A percentile compares a stretch with the other conserved stretches of the same genome.
These are phyloP conservation scores for Lophochroa leadbeateri DNA, from an alignment of 2,113 vertebrate genomes.

Conservation along the genomic window DNA sequence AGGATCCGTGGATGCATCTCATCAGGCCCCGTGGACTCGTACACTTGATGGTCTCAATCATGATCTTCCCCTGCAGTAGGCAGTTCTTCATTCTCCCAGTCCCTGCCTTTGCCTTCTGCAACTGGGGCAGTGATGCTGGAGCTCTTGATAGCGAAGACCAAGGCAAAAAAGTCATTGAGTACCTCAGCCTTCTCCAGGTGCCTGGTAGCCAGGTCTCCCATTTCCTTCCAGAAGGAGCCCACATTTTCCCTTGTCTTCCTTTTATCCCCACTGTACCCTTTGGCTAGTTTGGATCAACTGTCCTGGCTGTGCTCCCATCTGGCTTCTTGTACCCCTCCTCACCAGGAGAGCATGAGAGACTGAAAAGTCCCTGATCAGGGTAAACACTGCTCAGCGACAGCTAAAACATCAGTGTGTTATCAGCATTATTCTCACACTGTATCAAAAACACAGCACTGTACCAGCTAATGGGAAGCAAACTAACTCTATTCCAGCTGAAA, in stretches of 20 bases:
- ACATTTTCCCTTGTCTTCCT: neutral
- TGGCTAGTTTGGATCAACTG: neutral
- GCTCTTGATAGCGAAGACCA: neutral
- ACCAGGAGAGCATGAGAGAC: neutral
- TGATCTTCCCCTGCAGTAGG: neutral
- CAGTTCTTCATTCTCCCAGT: neutral
- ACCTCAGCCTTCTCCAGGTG: neutral
- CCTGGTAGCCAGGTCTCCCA: neutral
- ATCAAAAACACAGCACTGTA: neutral
- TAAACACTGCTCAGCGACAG: neutral
- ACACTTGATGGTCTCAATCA: neutral
- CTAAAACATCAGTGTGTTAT: neutral
- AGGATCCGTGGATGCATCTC: neutral
- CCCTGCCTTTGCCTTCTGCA: neutral
- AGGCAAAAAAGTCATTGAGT: neutral
- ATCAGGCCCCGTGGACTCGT: neutral
- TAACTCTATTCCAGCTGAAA: neutral
- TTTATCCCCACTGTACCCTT: neutral
- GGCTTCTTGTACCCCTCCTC: neutral
- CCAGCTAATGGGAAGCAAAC: neutral
- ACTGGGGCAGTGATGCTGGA: neutral
- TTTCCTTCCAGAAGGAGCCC: neutral
- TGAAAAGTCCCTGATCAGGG: neutral
- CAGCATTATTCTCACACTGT: neutral
- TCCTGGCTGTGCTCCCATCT: accelerated